phyloP scores from a whole-genome alignment of 2,888 invertebrate species.

The Microctonus hyperodae region DNA sequence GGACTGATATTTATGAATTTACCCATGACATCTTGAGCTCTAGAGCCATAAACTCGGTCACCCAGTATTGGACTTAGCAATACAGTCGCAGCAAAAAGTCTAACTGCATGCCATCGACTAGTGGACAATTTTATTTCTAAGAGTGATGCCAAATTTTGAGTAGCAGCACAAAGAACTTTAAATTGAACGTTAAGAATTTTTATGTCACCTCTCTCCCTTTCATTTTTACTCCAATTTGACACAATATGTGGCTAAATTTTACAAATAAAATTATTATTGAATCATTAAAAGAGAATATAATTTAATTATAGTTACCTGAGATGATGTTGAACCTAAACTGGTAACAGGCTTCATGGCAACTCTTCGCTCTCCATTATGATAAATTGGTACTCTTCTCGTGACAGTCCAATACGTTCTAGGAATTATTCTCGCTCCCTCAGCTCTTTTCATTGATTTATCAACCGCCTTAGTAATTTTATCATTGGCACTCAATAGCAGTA shows the following conservation, averaged over 20 bases:
- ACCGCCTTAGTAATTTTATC: slow-evolving; percentile 29
- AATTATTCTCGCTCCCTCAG: slow-evolving; percentile 27
- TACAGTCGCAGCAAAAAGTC: slow-evolving; percentile 57
- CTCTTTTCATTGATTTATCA: slow-evolving; percentile 26
- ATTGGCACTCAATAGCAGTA: slow-evolving; percentile 42
- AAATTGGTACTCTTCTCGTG: slow-evolving; percentile 38
- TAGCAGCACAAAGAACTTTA: slow-evolving; percentile 47
- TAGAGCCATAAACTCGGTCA: slow-evolving; percentile 57
- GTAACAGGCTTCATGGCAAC: slow-evolving; percentile 37
- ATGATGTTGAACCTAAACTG: slow-evolving; percentile 6
- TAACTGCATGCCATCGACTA: slow-evolving; percentile 54
- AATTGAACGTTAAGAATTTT: slow-evolving; percentile 47
- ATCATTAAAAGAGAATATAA: neutral
- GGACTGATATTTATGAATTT: slow-evolving; percentile 53
- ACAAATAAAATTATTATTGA: neutral
- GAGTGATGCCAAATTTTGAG: slow-evolving; percentile 48
- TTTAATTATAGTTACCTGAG: slow-evolving; percentile 28
- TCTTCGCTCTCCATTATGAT: slow-evolving; percentile 35
- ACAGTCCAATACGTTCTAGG: slow-evolving; percentile 45
- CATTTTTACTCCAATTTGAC: slow-evolving; percentile 39
- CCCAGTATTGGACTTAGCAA: slow-evolving; percentile 60
- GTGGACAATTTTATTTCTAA: slow-evolving; percentile 54
- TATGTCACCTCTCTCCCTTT: slow-evolving; percentile 37
- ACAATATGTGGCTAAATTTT: slow-evolving; percentile 46
- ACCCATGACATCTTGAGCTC: slow-evolving; percentile 54